Base-by-base conservation (phyloP, 2,797 vertebrate species). In the Geotrypetes seraphini region DNA sequence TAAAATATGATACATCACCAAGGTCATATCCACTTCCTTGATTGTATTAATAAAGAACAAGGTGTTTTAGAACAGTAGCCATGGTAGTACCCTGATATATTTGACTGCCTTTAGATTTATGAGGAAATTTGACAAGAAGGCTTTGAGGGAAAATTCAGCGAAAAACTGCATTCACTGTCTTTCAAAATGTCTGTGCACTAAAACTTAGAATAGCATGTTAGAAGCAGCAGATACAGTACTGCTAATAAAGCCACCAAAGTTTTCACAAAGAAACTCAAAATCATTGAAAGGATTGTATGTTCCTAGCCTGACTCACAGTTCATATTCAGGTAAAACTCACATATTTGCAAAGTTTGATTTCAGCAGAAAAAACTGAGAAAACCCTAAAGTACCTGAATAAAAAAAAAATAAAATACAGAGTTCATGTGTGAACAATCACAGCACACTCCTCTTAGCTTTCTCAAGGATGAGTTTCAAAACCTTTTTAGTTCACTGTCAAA, bases 41-140 rank as follows among this genome's bases (percentile, higher is more conserved):
- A 32, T 37, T 53, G 54, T 39, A 41, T 7, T 36, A 49, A 39
- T 12, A 36, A 7, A 6, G 11, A 46, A 27, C 42, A 53, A 39
- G 6, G 12, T 49, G 48, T 28, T 45, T 38, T 42, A 39, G 31
- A 48, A 31, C 42, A 37, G 34, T 44, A 44, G 14, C 6, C 2
- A 31, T 45, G 43, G 42, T 36, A 43, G 38, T 22, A 45, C 7
- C 36, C 28, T 23, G 32, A 36, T 35, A 48, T 31, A 48, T 42
- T 42, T 32, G 33, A 42, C 33, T 29, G 20, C 28, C 29, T 31
- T 21, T 12, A 21, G 28, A 48, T 36, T 48, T 32, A 44, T 44
- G 23, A 23, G 10, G 11, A 42, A 29, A 37, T 43, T 32, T 44
- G 34, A 34, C 34, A 37, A 25, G 28, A 28, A 42, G 44, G 44